These are phyloP conservation scores for Centropus unirufus DNA, from an alignment of 2,113 vertebrate genomes.

Conservation along the genomic window DNA sequence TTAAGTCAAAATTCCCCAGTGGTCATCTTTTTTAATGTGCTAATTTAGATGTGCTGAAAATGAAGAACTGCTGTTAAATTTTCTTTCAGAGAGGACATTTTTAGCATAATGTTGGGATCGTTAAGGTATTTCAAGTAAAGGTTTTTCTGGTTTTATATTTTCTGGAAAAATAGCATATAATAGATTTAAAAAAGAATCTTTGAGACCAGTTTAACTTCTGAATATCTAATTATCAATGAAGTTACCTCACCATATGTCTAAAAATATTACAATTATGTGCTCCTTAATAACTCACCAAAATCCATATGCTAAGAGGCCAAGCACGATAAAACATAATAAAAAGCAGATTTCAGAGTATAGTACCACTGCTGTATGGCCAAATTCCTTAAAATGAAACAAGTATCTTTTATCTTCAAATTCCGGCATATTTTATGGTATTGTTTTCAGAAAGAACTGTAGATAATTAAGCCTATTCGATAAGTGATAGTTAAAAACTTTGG, in stretches of 20 bases:
- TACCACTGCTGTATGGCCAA: not conserved
- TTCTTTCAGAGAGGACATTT: not conserved
- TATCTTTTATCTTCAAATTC: not conserved
- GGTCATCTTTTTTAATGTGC: not conserved
- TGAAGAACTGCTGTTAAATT: not conserved
- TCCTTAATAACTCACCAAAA: not conserved
- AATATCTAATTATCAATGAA: not conserved
- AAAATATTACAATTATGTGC: not conserved
- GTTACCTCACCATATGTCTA: not conserved
- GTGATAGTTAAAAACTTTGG: not conserved
- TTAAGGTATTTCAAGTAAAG: not conserved
- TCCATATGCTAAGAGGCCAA: not conserved
- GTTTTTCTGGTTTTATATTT: not conserved
- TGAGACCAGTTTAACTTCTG: not conserved
- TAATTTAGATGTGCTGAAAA: not conserved
- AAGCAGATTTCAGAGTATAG: not conserved
- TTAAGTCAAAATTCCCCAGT: not conserved
- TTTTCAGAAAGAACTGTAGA: not conserved
- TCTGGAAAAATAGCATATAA: not conserved
- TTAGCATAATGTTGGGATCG: not conserved
- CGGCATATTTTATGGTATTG: accelerated
- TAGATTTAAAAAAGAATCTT: not conserved
- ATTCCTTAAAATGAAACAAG: not conserved
- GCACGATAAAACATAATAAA: not conserved
- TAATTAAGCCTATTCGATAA: not conserved